phyloP scores from a whole-genome alignment of 1,140 invertebrate genomes.

The Holotrichia oblita region DNA sequence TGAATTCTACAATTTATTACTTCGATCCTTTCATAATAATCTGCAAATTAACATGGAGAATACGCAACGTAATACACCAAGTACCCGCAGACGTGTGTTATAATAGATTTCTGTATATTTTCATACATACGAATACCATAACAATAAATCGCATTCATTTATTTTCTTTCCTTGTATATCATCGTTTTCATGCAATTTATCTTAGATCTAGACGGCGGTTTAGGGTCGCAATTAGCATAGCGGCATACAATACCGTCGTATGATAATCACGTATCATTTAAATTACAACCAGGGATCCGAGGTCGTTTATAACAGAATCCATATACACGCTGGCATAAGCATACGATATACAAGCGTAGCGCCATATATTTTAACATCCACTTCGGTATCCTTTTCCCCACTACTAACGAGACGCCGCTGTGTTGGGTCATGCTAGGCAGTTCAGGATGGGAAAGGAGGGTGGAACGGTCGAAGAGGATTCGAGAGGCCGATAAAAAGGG shows the following conservation, averaged over 20 bases:
- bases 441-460: conserved; percentile 44
- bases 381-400: neutral
- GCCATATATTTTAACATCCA: conserved; percentile 25
- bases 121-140: conserved; percentile 2
- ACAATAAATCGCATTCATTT: neutral
- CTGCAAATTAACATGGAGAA: neutral
- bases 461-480: conserved; percentile 45
- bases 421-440: conserved; percentile 48
- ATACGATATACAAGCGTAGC: neutral
- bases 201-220: conserved; percentile 21
- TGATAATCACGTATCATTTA: conserved; percentile 55
- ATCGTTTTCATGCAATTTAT: conserved; percentile 26
- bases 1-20: too few relatives aligned
- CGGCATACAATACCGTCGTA: conserved; percentile 19
- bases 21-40: neutral
- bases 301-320: conserved; percentile 33
- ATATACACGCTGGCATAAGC: neutral
- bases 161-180: conserved; percentile 3
- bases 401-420: conserved; percentile 36
- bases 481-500: conserved; percentile 50
- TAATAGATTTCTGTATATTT: conserved; percentile 1
- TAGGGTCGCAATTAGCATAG: conserved; percentile 35
- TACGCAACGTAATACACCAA: neutral
- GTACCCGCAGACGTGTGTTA: neutral
- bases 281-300: conserved; percentile 46